Evolutionary conservation across 1,140 invertebrate genomes (phyloP).

Genomic region (Octopus bimaculoides): DNA sequence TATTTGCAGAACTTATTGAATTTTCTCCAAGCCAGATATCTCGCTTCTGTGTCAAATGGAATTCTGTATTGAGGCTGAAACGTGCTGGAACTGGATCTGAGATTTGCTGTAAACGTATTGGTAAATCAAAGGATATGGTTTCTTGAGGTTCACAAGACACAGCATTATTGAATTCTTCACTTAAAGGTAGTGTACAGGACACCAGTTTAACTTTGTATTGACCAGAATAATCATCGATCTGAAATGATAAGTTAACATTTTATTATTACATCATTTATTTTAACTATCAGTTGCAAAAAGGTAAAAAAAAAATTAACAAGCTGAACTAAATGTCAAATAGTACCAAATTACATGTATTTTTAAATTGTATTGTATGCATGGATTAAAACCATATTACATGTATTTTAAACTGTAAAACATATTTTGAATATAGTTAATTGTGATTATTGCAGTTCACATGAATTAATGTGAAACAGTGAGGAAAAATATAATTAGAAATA

Average conservation of each 20-base stretch:
- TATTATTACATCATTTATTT: too few relatives aligned
- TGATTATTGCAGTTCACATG: too few relatives aligned
- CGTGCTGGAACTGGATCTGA: slow-evolving; percentile 54
- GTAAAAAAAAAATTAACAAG: too few relatives aligned
- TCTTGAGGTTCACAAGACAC: slow-evolving; percentile 50
- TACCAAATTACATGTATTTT: too few relatives aligned
- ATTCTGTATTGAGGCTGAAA: slow-evolving; percentile 53
- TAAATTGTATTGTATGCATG: background rate
- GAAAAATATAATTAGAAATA: slow-evolving; percentile 15
- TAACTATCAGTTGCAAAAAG: too few relatives aligned
- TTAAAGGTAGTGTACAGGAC: slow-evolving; percentile 50
- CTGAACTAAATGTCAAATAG: too few relatives aligned
- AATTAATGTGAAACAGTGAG: too few relatives aligned
- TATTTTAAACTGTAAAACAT: background rate
- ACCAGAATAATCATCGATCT: slow-evolving; percentile 57
- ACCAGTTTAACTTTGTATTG: slow-evolving; percentile 53
- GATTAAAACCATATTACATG: background rate
- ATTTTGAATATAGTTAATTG: background rate
- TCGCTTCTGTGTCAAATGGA: slow-evolving; percentile 48
- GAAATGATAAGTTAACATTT: slow-evolving; percentile 9
- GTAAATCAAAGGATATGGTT: slow-evolving; percentile 53
- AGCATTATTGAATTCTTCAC: slow-evolving; percentile 41
- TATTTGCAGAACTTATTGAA: slow-evolving; percentile 35
- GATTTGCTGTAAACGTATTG: slow-evolving; percentile 56
- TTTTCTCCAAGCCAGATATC: slow-evolving; percentile 52